A percentile compares a stretch with the other conserved stretches of the same genome.
Conservation (phyloP, 2,113 vertebrate species). For the Rattus rattus region DNA sequence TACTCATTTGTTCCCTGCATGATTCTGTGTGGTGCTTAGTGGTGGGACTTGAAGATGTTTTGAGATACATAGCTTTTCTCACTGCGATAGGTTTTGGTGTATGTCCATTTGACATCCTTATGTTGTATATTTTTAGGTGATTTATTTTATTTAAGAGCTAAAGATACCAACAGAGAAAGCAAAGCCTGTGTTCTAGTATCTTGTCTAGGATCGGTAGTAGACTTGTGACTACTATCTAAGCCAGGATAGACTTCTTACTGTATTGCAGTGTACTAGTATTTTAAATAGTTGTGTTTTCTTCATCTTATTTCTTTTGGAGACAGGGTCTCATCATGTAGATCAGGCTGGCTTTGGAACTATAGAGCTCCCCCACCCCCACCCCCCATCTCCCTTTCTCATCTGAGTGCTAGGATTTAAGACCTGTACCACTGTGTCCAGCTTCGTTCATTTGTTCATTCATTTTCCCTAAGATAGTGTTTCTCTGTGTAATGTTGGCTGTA, state of each 20-base stretch:
- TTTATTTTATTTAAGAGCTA: neutral
- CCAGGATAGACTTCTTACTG: neutral
- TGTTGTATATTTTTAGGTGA: conserved; percentile 1
- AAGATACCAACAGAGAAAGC: neutral
- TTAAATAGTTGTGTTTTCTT: conserved; percentile 1
- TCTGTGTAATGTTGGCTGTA: neutral
- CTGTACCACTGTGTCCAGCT: neutral
- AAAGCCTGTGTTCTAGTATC: neutral
- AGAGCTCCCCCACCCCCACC: no score
- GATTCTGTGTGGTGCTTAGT: neutral
- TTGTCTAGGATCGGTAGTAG: neutral
- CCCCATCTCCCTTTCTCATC: neutral
- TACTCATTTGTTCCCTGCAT: neutral
- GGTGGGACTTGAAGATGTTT: neutral
- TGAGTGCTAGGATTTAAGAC: neutral
- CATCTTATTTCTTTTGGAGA: neutral
- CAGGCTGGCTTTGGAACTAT: neutral
- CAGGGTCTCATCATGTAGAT: neutral
- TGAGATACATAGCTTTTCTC: neutral
- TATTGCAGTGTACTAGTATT: neutral
- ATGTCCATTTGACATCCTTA: neutral
- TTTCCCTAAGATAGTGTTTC: neutral
- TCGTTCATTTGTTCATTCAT: neutral
- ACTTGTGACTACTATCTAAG: neutral
- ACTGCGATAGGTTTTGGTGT: neutral